These are phyloP conservation scores for Lamprotornis superbus DNA, from an alignment of 2,113 vertebrate genomes.

Conservation along the genomic window DNA sequence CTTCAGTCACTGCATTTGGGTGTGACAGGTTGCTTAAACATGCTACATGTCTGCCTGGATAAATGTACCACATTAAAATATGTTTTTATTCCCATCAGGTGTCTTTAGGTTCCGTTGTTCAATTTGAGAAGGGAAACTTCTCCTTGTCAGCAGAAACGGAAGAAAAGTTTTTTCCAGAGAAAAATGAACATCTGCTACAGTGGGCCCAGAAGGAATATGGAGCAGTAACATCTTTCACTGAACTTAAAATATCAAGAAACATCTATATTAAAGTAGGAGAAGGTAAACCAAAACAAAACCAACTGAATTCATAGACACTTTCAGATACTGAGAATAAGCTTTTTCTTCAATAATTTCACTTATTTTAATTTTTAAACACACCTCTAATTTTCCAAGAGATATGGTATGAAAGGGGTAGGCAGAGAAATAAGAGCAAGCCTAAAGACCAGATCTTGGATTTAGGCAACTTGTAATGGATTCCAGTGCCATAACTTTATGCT, in stretches of 20 bases:
- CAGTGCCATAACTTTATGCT: neutral
- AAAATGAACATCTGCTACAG: conserved; percentile 86
- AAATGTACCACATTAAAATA: neutral
- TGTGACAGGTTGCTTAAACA: neutral
- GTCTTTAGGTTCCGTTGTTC: conserved; percentile 82
- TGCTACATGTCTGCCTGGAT: neutral
- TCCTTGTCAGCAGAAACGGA: conserved; percentile 76
- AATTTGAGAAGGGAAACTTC: conserved; percentile 82
- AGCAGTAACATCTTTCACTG: conserved; percentile 96
- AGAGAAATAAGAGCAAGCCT: neutral
- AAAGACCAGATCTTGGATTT: neutral
- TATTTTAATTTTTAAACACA: neutral
- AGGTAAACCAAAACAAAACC: conserved; percentile 74
- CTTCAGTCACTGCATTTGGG: neutral
- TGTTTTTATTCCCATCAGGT: conserved; percentile 77
- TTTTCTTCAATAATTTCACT: neutral
- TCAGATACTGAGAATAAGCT: neutral
- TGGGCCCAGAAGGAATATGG: conserved; percentile 88
- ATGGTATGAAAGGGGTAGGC: neutral
- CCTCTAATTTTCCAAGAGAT: neutral
- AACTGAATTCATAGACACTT: neutral
- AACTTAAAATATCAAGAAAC: conserved; percentile 89
- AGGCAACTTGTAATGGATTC: neutral
- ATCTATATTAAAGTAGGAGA: conserved; percentile 98
- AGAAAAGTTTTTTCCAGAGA: conserved; percentile 80